phyloP scores from a whole-genome alignment of 2,888 invertebrate species.

The Melanargia galathea region DNA sequence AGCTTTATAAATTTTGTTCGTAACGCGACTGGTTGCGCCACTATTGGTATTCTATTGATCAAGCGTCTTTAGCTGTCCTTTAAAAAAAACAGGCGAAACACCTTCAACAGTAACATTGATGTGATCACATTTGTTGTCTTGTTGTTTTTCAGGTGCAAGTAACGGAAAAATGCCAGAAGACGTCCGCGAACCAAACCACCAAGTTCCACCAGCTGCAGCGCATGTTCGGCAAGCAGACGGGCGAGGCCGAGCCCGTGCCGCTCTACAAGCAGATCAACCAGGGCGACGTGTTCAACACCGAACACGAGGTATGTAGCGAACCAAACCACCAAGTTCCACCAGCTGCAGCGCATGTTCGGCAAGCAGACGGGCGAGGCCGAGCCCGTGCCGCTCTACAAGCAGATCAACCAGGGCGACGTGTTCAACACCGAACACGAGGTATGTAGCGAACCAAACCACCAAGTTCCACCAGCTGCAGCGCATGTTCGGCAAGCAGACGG shows the following conservation, averaged over 20 bases:
- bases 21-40: too few relatives aligned
- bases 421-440: conserved; percentile 77
- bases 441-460: too few relatives aligned
- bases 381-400: conserved; percentile 80
- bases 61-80: too few relatives aligned
- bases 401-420: conserved; percentile 83
- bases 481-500: conserved; percentile 86
- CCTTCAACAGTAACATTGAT: too few relatives aligned
- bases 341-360: conserved; percentile 87
- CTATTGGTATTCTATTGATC: too few relatives aligned
- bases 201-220: conserved; percentile 91
- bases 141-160: conserved; percentile 46
- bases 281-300: conserved; percentile 82
- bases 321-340: too few relatives aligned
- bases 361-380: conserved; percentile 78
- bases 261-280: conserved; percentile 83
- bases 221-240: conserved; percentile 85
- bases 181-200: conserved; percentile 88
- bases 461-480: conserved; percentile 83
- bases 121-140: too few relatives aligned
- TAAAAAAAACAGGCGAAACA: too few relatives aligned
- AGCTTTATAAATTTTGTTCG: too few relatives aligned
- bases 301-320: conserved; percentile 57
- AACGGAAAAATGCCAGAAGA: conserved; percentile 88
- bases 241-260: conserved; percentile 72